phyloP scores from a whole-genome alignment of 1,140 invertebrate species.

The Leucophenga varia region DNA sequence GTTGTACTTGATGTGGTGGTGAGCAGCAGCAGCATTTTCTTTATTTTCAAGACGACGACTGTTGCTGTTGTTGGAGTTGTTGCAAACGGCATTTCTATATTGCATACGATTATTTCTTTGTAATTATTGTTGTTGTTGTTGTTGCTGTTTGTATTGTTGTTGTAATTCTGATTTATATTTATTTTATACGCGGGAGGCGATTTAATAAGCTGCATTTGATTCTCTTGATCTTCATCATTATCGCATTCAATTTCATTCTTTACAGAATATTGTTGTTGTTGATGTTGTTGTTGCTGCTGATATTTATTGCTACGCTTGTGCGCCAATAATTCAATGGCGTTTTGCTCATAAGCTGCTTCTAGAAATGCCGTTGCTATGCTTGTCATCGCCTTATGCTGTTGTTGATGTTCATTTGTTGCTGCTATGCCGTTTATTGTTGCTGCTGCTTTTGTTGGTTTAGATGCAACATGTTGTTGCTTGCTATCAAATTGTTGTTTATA shows the following conservation, averaged over 20 bases:
- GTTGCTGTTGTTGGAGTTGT: slow-evolving; percentile 11
- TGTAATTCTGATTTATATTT: slow-evolving; percentile 33
- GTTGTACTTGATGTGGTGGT: slow-evolving; percentile 19
- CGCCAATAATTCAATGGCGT: slow-evolving; percentile 43
- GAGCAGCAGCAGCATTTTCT: slow-evolving; percentile 8
- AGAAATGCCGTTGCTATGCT: slow-evolving; percentile 43
- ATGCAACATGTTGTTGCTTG: slow-evolving; percentile 17
- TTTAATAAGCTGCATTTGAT: slow-evolving; percentile 56
- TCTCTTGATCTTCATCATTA: slow-evolving; percentile 30
- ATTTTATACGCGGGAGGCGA: slow-evolving; percentile 56
- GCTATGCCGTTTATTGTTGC: slow-evolving; percentile 19
- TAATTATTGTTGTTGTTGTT: slow-evolving; percentile 23
- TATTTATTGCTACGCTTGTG: slow-evolving; percentile 33
- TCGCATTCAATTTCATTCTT: background rate
- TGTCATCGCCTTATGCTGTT: slow-evolving; percentile 28
- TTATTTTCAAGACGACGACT: too few species aligned
- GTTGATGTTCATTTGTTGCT: slow-evolving; percentile 12
- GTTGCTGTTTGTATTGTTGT: slow-evolving; percentile 23
- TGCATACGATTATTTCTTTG: background rate
- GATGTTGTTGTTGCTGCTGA: slow-evolving; percentile 1
- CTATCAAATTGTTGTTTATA: slow-evolving; percentile 34
- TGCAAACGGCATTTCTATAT: slow-evolving; percentile 1
- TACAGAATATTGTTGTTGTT: slow-evolving; percentile 10
- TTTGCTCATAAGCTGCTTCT: slow-evolving; percentile 43
- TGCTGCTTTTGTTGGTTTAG: slow-evolving; percentile 22